Base-by-base conservation (phyloP, 2,888 invertebrate genomes). In the Drosophila glabriapex region DNA sequence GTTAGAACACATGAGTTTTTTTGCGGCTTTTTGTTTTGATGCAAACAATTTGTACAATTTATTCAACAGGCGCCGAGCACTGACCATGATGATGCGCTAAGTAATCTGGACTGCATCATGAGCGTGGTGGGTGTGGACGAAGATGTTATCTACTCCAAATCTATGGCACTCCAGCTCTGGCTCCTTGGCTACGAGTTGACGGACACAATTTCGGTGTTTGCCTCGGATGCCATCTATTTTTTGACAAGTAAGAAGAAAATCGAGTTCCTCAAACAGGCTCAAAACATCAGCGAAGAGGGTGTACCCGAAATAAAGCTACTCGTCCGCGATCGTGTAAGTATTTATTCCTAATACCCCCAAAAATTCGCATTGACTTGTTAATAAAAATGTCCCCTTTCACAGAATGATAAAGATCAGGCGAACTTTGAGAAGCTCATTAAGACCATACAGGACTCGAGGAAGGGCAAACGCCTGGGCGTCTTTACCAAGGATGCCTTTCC, bases 241-340 rank as follows among this genome's bases (percentile, higher is more conserved):
- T 94, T 99, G 68, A 98, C 99, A 1, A 99, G 99, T 92, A 99
- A 98, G 94, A 99, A 99, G 94, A 99, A 99, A 94, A 98, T 99
- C 77, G 99, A 99, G 89, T 99, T 99, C 93, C 94, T 99, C 60
- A 96, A 97, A 88, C 97, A 98, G 93, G 96, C 98, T 52, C 98
- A 98, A 93, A 96, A 95, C 91, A 95, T 95, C 28, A 97, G 97
- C 93, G 98, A 97, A 86, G 97, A 97, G 83, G 96, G 96, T 79
- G 94, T 98, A 46, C 98, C 98, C 14, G 95, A 97, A 64, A 95
- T 99, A 10, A 97, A 97, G 92, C 95, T 99, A 35, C 95, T 98
- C 64, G 95, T 97, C 19, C 95, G 99, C 91, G 99, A 99, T 93
- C 97, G 98, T 94, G 98, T 98, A 94, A 94, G 95, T 0, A 19